These are phyloP conservation scores for Heterodera filipjevi DNA, from an alignment of 2,888 invertebrate genomes.

Conservation along the genomic window DNA sequence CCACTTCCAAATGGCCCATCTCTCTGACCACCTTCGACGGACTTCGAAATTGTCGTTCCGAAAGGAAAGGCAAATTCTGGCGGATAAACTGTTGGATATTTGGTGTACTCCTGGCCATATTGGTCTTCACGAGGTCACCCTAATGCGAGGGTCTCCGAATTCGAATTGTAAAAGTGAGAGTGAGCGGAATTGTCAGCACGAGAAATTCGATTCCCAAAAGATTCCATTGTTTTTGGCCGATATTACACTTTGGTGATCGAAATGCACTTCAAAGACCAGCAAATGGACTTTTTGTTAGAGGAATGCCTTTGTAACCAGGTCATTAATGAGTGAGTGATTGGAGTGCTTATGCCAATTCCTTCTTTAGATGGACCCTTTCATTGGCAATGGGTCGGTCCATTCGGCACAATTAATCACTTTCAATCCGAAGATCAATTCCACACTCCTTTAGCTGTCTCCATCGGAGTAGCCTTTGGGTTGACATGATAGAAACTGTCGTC, in stretches of 20 bases:
- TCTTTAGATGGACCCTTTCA: not conserved
- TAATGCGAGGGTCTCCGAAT: not conserved
- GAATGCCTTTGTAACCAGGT: slow-evolving; percentile 2
- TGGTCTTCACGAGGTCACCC: not conserved
- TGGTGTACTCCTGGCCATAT: not conserved
- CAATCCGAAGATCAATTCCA: too few relatives aligned
- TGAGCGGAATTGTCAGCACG: not conserved
- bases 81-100: not conserved
- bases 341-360: not conserved
- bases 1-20: not conserved
- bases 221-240: not conserved
- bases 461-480: not conserved
- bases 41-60: not conserved
- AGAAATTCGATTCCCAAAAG: not conserved
- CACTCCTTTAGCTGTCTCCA: not conserved
- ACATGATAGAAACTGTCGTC: not conserved
- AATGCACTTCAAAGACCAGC: not conserved
- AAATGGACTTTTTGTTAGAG: slow-evolving; percentile 6
- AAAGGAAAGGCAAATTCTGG: not conserved
- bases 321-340: not conserved
- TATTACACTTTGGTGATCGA: slow-evolving; percentile 2
- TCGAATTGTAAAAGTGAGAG: not conserved
- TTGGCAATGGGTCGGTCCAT: not conserved
- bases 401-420: too few relatives aligned
- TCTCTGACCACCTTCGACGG: not conserved